These are phyloP conservation scores for Anarrhichthys ocellatus DNA, from an alignment of 2,113 vertebrate species.

Conservation along the genomic window DNA sequence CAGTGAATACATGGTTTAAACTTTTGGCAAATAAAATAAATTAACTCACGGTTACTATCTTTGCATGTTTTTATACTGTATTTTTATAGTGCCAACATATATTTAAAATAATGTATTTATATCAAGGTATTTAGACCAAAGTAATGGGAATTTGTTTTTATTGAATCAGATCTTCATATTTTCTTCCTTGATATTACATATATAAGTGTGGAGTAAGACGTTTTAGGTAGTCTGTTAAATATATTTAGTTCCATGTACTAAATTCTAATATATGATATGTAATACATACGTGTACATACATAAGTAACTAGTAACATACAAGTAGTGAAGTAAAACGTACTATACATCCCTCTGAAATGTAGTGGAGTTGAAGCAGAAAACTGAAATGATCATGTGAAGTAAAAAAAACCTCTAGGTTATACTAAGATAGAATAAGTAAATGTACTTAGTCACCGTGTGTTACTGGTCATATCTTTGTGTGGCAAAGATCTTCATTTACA, in stretches of 20 bases:
- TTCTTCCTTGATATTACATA: neutral
- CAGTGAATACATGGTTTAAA: neutral
- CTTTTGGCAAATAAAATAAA: neutral
- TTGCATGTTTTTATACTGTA: neutral
- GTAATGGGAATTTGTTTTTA: neutral
- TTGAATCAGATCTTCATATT: neutral
- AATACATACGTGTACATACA: neutral
- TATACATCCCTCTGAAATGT: neutral
- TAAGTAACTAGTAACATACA: neutral
- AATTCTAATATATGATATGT: neutral
- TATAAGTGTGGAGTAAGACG: neutral
- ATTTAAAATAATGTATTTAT: neutral
- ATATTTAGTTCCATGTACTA: neutral
- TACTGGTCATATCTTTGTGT: neutral
- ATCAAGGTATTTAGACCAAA: neutral
- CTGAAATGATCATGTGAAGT: neutral
- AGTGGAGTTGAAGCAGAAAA: neutral
- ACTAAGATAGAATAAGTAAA: neutral
- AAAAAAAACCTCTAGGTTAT: neutral
- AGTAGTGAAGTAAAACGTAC: neutral
- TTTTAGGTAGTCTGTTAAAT: neutral
- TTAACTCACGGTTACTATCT: neutral
- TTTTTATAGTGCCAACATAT: neutral
- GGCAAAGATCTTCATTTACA: neutral
- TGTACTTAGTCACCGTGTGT: neutral